Conservation (phyloP, 2,888 invertebrate genomes). For the Leptopilina drosophilae region DNA sequence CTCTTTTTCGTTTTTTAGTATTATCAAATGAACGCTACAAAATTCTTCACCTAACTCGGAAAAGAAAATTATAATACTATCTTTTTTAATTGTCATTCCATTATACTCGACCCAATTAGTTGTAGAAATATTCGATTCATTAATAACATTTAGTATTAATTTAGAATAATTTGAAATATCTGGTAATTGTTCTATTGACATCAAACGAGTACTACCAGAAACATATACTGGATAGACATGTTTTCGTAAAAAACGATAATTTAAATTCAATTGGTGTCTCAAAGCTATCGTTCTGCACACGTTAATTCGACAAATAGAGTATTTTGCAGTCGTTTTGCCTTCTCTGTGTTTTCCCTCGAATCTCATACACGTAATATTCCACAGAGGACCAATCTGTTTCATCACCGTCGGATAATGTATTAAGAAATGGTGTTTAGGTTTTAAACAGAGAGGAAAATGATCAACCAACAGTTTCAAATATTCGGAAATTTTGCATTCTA, state of each 20-base stretch:
- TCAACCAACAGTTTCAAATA: slow-evolving; percentile 12
- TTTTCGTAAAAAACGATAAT: slow-evolving; percentile 46
- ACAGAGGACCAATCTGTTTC: slow-evolving; percentile 50
- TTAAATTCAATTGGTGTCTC: slow-evolving; percentile 47
- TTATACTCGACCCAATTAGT: too few relatives aligned
- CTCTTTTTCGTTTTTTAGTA: too few relatives aligned
- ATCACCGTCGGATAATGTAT: slow-evolving; percentile 53
- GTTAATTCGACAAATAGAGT: slow-evolving; percentile 48
- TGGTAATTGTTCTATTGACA: too few relatives aligned
- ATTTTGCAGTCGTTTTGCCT: slow-evolving; percentile 42
- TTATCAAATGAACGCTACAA: too few relatives aligned
- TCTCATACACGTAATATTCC: slow-evolving; percentile 51
- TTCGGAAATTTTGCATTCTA: slow-evolving; percentile 19
- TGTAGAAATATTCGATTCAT: too few relatives aligned
- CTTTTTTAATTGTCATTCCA: too few relatives aligned
- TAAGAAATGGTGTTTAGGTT: slow-evolving; percentile 55
- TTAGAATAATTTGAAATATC: too few relatives aligned
- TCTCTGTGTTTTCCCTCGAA: slow-evolving; percentile 52
- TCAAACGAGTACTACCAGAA: too few relatives aligned
- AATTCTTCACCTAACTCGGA: too few relatives aligned
- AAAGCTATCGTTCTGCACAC: slow-evolving; percentile 49
- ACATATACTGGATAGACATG: slow-evolving; percentile 4
- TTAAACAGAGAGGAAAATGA: slow-evolving; percentile 14
- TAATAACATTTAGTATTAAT: too few relatives aligned
- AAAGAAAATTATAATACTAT: too few relatives aligned